These are phyloP conservation scores for Oxycera nigricornis DNA, from an alignment of 2,888 invertebrate genomes.

Conservation along the genomic window DNA sequence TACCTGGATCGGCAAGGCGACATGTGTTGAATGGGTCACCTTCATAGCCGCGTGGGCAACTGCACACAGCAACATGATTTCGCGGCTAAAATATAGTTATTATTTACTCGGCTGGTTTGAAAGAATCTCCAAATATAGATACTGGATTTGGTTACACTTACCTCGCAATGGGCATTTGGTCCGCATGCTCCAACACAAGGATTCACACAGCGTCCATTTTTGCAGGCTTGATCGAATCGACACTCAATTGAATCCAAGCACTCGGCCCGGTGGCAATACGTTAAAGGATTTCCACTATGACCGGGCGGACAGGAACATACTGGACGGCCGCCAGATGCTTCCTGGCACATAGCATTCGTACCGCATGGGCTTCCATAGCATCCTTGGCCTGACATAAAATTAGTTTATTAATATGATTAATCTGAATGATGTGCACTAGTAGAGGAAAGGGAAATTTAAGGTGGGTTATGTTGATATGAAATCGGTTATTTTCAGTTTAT, in stretches of 20 bases:
- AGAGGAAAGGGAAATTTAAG: too few species aligned
- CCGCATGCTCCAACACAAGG: slow-evolving; percentile 82
- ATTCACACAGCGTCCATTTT: slow-evolving; percentile 79
- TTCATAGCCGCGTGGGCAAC: slow-evolving; percentile 78
- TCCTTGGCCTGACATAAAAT: slow-evolving; percentile 50
- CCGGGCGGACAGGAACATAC: slow-evolving; percentile 83
- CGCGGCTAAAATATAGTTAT: slow-evolving; percentile 62
- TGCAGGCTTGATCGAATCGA: slow-evolving; percentile 73
- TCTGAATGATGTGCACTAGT: not conserved
- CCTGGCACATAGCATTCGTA: slow-evolving; percentile 72
- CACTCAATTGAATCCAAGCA: slow-evolving; percentile 82
- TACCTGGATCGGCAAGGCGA: slow-evolving; percentile 78
- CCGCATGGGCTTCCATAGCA: slow-evolving; percentile 72
- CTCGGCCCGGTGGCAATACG: slow-evolving; percentile 75
- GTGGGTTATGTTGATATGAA: too few species aligned
- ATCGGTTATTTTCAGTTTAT: too few species aligned
- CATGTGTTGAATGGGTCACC: slow-evolving; percentile 81
- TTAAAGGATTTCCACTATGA: slow-evolving; percentile 80
- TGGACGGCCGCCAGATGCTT: slow-evolving; percentile 72
- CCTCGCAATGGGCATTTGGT: slow-evolving; percentile 77
- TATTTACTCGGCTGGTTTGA: not conserved
- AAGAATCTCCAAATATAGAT: not conserved
- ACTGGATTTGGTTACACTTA: slow-evolving; percentile 52
- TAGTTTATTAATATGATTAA: not conserved
- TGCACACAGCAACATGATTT: slow-evolving; percentile 80